Evolutionary conservation across 2,888 invertebrate species (phyloP).

Genomic region (Drosophila anomelani): DNA sequence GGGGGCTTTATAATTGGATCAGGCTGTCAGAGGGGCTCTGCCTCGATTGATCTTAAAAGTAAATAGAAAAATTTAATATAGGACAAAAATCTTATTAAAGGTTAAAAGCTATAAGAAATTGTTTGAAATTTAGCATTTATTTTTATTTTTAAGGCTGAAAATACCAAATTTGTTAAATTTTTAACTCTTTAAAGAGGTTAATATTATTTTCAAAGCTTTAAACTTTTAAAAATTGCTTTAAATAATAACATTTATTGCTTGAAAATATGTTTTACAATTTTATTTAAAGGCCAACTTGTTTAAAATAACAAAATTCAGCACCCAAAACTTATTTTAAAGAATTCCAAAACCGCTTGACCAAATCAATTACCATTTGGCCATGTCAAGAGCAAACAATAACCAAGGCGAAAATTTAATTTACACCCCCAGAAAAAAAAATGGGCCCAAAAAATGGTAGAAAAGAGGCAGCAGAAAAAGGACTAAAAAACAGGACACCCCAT

Average conservation of each 20-base stretch:
- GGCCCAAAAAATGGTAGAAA: neutral
- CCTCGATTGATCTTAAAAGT: neutral
- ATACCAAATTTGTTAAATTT: too few relatives aligned
- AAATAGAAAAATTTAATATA: neutral
- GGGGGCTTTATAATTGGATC: slow-evolving; percentile 38
- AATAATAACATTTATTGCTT: too few relatives aligned
- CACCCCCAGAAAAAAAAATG: neutral
- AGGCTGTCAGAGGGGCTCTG: neutral
- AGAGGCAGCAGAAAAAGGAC: neutral
- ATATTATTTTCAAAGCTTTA: too few relatives aligned
- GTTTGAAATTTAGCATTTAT: neutral
- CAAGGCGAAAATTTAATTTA: slow-evolving; percentile 34
- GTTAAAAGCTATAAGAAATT: neutral
- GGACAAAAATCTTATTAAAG: neutral
- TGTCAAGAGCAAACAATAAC: slow-evolving; percentile 30
- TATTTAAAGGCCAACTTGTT: neutral
- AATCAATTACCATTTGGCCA: slow-evolving; percentile 37
- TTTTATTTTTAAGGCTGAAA: neutral
- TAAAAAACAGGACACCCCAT: slow-evolving; percentile 2
- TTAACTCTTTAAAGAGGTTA: too few relatives aligned
- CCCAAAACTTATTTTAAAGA: neutral
- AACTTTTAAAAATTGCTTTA: too few relatives aligned
- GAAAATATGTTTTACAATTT: too few relatives aligned
- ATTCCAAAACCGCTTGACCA: slow-evolving; percentile 4
- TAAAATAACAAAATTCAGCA: neutral